Base-by-base conservation (phyloP, 2,113 vertebrate genomes). In the Sorex fumeus region DNA sequence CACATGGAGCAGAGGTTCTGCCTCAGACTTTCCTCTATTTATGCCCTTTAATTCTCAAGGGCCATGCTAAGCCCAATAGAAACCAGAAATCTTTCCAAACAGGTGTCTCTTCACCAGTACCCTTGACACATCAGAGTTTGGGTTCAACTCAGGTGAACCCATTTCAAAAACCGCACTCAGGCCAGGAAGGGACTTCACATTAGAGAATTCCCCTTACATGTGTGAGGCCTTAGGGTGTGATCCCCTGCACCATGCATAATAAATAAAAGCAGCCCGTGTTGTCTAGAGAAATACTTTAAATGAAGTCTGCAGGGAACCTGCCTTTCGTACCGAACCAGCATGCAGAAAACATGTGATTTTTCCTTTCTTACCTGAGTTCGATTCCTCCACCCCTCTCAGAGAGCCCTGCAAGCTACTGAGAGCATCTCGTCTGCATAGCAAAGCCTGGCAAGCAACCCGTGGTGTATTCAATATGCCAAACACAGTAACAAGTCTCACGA, bases 241-340 rank as follows among this genome's bases (percentile, higher is more conserved):
- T 60, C 18, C 57, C 57, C 6, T 60, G 57, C 57, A 60, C 57
- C 19, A 4, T 3, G 6, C 57, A 6, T 23, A 15, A 21, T 23
- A 60, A 19, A 60, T 23, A 23, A 43, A 60, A 43, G 21, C 13
- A 75, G 23, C 9, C n/a, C 15, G 6, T 71, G 12, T 36, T 30
- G 9, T 76, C 34, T 74, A 77, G 21, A 25, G 87, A 60, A 45
- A 15, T 40, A 45, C 91, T 80, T 79, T 71, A 88, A 93, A 40
- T 47, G 32, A 8, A 0, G 3, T 71, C 76, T 83, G 7, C 43
- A 30, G 10, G 70, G 83, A 92, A 25, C 7, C n/a, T 34, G 40
- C 25, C 32, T 75, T 62, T 16, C n/a, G 27, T 66, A 82, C 27
- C n/a, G 86, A 32, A 71, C 85, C 34, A 66, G 34, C 30, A 40